Evolutionary conservation across 2,888 invertebrate genomes (phyloP).

Genomic region (Siphlonurus alternatus): DNA sequence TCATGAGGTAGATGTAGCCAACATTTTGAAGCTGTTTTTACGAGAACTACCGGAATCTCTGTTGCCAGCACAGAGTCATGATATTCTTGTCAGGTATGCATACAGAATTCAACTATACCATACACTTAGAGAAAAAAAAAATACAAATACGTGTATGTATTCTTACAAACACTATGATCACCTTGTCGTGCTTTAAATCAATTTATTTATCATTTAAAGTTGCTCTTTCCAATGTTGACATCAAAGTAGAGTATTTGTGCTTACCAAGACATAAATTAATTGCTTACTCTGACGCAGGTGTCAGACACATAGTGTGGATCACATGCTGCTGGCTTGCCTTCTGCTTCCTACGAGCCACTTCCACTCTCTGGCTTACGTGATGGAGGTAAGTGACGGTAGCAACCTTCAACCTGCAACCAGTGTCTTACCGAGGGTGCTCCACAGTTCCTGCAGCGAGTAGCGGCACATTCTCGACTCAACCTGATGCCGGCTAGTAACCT

Average conservation of each 20-base stretch:
- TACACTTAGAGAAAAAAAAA: neutral
- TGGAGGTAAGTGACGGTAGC: constrained; percentile 39
- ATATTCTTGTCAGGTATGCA: constrained; percentile 40
- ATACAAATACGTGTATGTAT: neutral
- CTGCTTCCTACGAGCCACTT: constrained; percentile 61
- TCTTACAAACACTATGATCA: too few relatives aligned
- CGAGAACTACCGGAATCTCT: constrained; percentile 72
- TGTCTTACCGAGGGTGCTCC: constrained; percentile 17
- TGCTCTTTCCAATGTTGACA: too few relatives aligned
- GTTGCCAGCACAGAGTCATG: constrained; percentile 55
- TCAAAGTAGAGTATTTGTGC: too few relatives aligned
- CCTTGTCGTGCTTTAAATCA: too few relatives aligned
- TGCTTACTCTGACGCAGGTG: constrained; percentile 23
- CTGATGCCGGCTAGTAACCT: constrained; percentile 73
- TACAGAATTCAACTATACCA: too few relatives aligned
- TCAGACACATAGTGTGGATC: constrained; percentile 25
- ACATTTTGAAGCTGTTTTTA: constrained; percentile 69
- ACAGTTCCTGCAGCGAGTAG: constrained; percentile 51
- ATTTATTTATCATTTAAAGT: too few relatives aligned
- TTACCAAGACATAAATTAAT: too few relatives aligned
- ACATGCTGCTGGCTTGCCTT: constrained; percentile 47
- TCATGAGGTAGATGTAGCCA: constrained; percentile 71
- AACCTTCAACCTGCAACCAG: neutral
- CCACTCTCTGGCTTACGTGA: constrained; percentile 61
- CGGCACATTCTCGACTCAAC: constrained; percentile 49